Base-by-base conservation (phyloP, 2,888 invertebrate genomes). In the Noctua janthe region DNA sequence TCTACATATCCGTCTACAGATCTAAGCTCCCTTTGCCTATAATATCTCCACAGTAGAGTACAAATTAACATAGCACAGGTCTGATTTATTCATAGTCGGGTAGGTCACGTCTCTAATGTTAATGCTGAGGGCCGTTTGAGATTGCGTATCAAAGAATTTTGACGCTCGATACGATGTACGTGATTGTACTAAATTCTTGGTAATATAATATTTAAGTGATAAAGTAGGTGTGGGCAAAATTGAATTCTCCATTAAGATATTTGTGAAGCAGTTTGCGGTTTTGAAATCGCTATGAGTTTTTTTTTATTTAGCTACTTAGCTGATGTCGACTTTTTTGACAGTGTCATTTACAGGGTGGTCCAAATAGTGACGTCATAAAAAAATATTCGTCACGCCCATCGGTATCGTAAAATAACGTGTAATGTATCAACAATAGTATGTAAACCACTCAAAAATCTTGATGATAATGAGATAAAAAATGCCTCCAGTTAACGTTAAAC, bases 11-110 rank as follows among this genome's bases (percentile, higher is more conserved):
- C 23, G 7, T 83, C 35, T 71, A 5, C n/a, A n/a, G 47, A 39
- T 72, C 43, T 2, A 71, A 51, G 49, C 72, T 66, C 49, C 71
- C 80, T 80, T 82, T 78, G 23, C 73, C 72, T 71, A 71, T 75
- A 76, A 83, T 80, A 83, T 77, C 78, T 76, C 87, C 78, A 71
- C 76, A 64, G 76, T 29, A 59, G 39, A 71, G 77, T 72, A 73
- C 49, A 70, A 51, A 86, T 86, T 86, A 86, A 51, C 83, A 86
- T 86, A 86, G 83, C 66, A 74, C 87, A 79, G 76, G 71, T 76
- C 88, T 92, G 90, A 91, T 91, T 91, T 92, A 92, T 92, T 92
- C 91, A 91, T 87, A 71, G 76, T 71, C 43, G 72, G 71, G 74
- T 47, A 78, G 78, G 71, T 86, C 90, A 86, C 88, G 90, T 90